Conservation (phyloP, 2,113 vertebrate genomes). For the Uropsilus gracilis region DNA sequence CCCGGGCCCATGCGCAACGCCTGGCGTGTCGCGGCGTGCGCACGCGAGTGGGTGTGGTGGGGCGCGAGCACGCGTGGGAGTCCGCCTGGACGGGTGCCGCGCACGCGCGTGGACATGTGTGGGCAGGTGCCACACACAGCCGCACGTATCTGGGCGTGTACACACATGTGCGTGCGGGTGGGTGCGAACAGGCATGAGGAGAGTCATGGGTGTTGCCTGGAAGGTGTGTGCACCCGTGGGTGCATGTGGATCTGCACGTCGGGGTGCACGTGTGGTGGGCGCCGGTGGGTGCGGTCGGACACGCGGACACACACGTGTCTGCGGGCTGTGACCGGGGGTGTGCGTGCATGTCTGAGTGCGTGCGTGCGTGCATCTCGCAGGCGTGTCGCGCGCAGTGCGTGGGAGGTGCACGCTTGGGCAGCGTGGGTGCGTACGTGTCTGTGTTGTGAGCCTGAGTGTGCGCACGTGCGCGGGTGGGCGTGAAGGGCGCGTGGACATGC, state of each 20-base stretch:
- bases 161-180: too few species aligned
- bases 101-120: too few species aligned
- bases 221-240: neutral
- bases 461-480: neutral
- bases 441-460: neutral
- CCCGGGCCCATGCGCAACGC: too few species aligned
- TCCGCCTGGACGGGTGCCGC: too few species aligned
- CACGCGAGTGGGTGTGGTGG: neutral
- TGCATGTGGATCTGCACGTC: neutral
- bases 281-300: neutral
- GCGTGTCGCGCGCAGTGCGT: accelerated
- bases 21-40: neutral
- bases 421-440: too few species aligned
- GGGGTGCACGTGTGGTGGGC: too few species aligned
- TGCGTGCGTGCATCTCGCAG: accelerated
- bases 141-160: too few species aligned
- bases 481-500: neutral
- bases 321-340: too few species aligned
- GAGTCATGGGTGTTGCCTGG: neutral
- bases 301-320: too few species aligned
- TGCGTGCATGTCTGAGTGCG: accelerated
- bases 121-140: too few species aligned
- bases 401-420: too few species aligned
- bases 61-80: neutral
- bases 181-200: too few species aligned